phyloP scores from a whole-genome alignment of 1,140 invertebrate species.

The Drosophila baimaii region DNA sequence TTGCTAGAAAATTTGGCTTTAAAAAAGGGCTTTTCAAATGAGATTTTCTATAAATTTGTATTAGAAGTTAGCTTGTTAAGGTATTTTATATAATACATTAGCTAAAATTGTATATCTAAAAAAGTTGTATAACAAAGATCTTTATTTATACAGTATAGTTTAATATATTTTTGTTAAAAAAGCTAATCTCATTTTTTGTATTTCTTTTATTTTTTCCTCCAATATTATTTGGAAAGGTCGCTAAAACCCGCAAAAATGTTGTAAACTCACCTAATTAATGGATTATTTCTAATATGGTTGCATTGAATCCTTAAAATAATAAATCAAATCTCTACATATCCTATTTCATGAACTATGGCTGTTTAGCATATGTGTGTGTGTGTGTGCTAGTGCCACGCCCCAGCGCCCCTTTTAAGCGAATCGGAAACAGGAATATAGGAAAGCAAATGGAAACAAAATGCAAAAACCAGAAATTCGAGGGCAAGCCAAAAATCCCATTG shows the following conservation, averaged over 20 bases:
- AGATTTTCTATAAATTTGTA: no score
- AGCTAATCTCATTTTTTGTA: no score
- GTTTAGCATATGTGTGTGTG: conserved; percentile 12
- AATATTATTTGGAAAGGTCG: no score
- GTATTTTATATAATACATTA: no score
- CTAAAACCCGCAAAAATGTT: no score
- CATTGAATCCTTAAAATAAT: not conserved
- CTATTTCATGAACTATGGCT: not conserved
- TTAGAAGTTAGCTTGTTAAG: no score
- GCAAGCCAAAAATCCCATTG: conserved; percentile 50
- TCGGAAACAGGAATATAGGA: conserved; percentile 32
- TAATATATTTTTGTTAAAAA: no score
- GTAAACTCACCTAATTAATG: not conserved
- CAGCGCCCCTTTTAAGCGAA: conserved; percentile 14
- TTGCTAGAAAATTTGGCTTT: not conserved
- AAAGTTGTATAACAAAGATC: no score
- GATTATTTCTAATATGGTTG: not conserved
- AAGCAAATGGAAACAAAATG: conserved; percentile 38
- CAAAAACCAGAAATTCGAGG: conserved; percentile 37
- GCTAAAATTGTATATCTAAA: no score
- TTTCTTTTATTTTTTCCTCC: no score
- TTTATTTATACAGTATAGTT: no score
- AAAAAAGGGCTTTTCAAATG: no score
- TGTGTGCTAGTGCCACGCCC: conserved; percentile 27
- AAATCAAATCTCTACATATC: not conserved